Percentiles rank a stretch among this genome's conserved stretches.
phyloP scores from a whole-genome alignment of 2,797 vertebrate species.

The Falco berigora region DNA sequence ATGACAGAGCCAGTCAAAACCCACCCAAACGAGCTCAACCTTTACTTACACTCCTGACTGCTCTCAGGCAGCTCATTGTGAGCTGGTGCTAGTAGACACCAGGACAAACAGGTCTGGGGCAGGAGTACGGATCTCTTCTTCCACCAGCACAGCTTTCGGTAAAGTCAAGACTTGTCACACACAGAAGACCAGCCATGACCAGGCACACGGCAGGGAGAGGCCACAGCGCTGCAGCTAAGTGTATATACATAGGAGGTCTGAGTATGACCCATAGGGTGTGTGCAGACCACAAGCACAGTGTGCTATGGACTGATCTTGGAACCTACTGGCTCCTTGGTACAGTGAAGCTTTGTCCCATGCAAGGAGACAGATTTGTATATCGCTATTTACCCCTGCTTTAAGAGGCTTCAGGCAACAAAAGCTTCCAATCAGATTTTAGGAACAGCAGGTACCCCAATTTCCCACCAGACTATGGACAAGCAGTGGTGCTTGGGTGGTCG shows the following conservation, averaged over 20 bases:
- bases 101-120: background rate
- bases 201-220: accelerated
- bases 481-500: background rate
- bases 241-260: background rate
- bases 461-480: background rate
- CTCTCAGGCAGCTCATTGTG: background rate
- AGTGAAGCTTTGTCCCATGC: background rate
- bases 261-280: background rate
- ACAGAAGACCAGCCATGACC: background rate
- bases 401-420: background rate
- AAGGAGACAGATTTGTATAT: background rate
- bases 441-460: background rate
- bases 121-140: background rate
- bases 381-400: background rate
- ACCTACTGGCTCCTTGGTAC: background rate
- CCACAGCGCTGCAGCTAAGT: background rate
- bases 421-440: background rate
- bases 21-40: background rate
- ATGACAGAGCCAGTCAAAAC: conserved; percentile 30
- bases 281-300: background rate
- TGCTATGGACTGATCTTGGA: background rate
- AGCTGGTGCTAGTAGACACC: background rate
- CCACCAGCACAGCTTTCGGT: background rate
- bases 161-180: background rate
- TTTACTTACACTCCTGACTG: background rate